Conservation (phyloP, 2,888 invertebrate genomes). For the Mactromeris polynyma region DNA sequence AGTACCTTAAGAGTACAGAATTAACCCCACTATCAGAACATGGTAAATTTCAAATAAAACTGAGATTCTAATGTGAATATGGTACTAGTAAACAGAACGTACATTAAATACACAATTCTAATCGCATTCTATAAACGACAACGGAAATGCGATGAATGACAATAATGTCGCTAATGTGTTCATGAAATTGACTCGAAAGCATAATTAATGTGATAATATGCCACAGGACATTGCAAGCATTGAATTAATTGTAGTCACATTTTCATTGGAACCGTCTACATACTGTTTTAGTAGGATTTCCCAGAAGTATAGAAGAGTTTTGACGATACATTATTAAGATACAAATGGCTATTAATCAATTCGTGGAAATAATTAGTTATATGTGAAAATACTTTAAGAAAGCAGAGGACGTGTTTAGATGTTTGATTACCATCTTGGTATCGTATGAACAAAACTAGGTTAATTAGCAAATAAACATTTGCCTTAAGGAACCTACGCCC, state of each 20-base stretch:
- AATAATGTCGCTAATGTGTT: not conserved
- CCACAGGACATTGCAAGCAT: not conserved
- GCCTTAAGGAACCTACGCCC: too few relatives aligned
- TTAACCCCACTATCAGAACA: too few relatives aligned
- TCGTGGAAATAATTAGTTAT: not conserved
- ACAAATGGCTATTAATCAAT: not conserved
- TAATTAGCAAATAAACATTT: too few relatives aligned
- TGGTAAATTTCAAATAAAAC: too few relatives aligned
- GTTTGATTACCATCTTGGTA: too few relatives aligned
- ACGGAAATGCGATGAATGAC: not conserved
- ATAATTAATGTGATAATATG: not conserved
- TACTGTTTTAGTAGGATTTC: not conserved
- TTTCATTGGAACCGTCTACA: not conserved
- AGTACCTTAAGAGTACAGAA: too few relatives aligned
- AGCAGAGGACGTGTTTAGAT: too few relatives aligned
- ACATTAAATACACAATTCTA: too few relatives aligned
- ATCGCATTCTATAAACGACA: not conserved
- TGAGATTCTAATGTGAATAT: too few relatives aligned
- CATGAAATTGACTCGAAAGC: not conserved
- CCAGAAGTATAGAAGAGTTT: not conserved
- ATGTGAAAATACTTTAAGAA: too few relatives aligned
- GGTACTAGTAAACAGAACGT: too few relatives aligned
- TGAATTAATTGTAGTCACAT: not conserved
- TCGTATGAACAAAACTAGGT: too few relatives aligned
- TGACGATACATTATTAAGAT: not conserved